Base-by-base conservation (phyloP, 2,113 vertebrate species). In the Chroicocephalus ridibundus region DNA sequence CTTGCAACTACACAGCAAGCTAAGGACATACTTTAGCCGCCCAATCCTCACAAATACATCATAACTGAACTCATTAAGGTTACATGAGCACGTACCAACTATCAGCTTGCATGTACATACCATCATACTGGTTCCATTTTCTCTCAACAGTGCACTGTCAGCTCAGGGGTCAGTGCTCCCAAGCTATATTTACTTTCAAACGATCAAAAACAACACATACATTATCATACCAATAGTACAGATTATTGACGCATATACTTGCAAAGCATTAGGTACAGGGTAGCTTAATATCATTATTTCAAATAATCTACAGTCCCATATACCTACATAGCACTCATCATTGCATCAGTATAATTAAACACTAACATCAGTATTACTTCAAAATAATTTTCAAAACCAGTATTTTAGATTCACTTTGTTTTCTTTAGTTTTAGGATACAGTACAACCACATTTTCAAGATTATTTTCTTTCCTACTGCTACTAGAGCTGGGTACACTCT, bases 21-120 rank as follows among this genome's bases (percentile, higher is more conserved):
- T 7, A 9, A 16, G 34, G 62, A 61, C 21, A 12, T 27, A 9
- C 8, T 86, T 57, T 9, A 84, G 19, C 55, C 36, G 22, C 51
- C 10, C 20, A 36, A 2, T 34, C 25, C 22, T 76, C 57, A 54
- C 38, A 74, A 64, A 47, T 15, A 25, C 44, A 65, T 24, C 17
- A 9, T 15, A 46, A 77, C 1, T 3, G 27, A 88, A 22, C 29
- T 40, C 38, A 18, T 11, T 6, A 64, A 31, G 24, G 54, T 29
- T 72, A 61, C 38, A 29, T 3, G 2, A 79, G 42, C 51, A 44
- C 0, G 2, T 22, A 10, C 25, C 66, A 88, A 65, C 19, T 26
- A 51, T 5, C 64, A 75, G 57, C 34, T 54, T 44, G 26, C 11
- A 24, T 0, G 0, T 24, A 31, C 4, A 1, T 13, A 65, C 13